Base-by-base conservation (phyloP, 1,140 invertebrate species). In the Lasioglossum albipes region DNA sequence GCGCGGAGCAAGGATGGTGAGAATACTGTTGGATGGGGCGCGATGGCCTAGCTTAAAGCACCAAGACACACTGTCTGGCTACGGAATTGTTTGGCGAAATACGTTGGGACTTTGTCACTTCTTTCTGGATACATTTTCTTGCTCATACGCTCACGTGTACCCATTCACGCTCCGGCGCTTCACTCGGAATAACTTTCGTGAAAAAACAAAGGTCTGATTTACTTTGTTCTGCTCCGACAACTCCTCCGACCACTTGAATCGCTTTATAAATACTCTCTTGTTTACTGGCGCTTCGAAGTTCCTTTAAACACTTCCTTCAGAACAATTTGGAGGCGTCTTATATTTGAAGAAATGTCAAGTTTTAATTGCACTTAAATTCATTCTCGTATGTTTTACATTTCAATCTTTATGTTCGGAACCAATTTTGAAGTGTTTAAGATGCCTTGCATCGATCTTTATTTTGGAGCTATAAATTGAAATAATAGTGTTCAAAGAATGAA, bases 31-130 rank as follows among this genome's bases (percentile, higher is more conserved):
- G 83, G 79, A 85, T 81, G 64, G 83, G 77, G 79, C 84, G 84
- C 88, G 89, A 90, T 90, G 89, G 89, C 87, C 88, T 90, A 86
- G 89, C 87, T 90, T 87, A 90, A 90, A 91, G 88, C 87, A 86
- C 88, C 85, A 85, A 89, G 90, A 85, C 88, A 86, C 86, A 87
- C 75, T 90, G 89, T 90, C 89, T 91, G 83, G 81, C 85, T 82
- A 65, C 79, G 79, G 89, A 91, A 91, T 91, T 91, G 89, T 91
- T 91, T 87, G 89, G 86, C 87, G 87, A 90, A 90, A 90, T 89
- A 90, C 87, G 86, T 72, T 76, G 81, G 84, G 86, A 90, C 90
- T 91, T 90, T 91, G 90, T 90, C 90, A 90, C 90, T 91, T 91
- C 81, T 89, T 89, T 72, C 81, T 77, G 84, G 84, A 78, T 90